phyloP scores from a whole-genome alignment of 2,797 vertebrate genomes.

The Periophthalmus magnuspinnatus region DNA sequence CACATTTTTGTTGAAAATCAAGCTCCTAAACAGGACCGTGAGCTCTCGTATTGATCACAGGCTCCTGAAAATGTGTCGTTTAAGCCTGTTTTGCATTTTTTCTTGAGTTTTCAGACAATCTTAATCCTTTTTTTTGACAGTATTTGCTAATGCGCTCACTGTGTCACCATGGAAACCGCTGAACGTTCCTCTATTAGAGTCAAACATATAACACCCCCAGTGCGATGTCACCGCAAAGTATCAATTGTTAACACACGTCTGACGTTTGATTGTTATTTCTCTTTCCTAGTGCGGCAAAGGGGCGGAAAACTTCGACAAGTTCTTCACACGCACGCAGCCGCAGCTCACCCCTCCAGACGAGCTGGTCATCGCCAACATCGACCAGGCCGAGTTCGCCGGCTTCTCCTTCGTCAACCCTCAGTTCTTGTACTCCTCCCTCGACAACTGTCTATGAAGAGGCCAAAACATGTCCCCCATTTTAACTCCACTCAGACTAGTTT shows the following conservation, averaged over 20 bases:
- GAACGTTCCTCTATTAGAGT: too few relatives aligned
- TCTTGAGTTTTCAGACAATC: too few relatives aligned
- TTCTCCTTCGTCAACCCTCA: conserved; percentile 94
- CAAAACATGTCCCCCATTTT: conserved; percentile 31
- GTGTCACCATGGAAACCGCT: too few relatives aligned
- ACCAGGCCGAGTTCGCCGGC: conserved; percentile 92
- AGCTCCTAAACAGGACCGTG: too few relatives aligned
- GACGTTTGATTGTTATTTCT: conserved; percentile 1
- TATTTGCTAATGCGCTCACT: too few relatives aligned
- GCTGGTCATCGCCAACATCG: conserved; percentile 94
- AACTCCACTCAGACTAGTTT: conserved; percentile 46
- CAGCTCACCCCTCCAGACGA: conserved; percentile 92
- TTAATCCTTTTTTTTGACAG: too few relatives aligned
- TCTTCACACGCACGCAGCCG: conserved; percentile 94
- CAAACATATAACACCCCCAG: too few relatives aligned
- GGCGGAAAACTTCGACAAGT: conserved; percentile 96
- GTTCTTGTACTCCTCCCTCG: conserved; percentile 80
- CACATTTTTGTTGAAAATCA: too few relatives aligned
- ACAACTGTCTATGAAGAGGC: conserved; percentile 76
- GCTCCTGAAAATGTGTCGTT: too few relatives aligned
- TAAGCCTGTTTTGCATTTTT: too few relatives aligned
- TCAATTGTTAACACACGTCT: neutral
- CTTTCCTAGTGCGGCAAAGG: conserved; percentile 87
- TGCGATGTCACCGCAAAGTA: too few relatives aligned
- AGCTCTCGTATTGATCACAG: too few relatives aligned